Percentiles rank a stretch among this genome's conserved stretches.
phyloP scores from a whole-genome alignment of 2,113 vertebrate species.

The Lonchura striata region DNA sequence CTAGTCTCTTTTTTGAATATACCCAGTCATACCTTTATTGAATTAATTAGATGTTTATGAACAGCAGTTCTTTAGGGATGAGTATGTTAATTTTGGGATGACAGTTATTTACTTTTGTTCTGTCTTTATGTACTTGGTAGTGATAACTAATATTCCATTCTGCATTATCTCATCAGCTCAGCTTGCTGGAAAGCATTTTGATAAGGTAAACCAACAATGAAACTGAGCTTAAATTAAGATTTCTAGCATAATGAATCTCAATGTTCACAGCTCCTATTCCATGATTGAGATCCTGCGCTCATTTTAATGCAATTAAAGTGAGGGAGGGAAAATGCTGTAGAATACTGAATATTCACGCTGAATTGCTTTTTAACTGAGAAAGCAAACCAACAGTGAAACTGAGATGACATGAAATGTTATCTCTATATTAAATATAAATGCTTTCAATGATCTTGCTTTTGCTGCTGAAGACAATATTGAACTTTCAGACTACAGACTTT shows the following conservation, averaged over 20 bases:
- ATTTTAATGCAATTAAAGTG: neutral
- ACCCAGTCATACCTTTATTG: neutral
- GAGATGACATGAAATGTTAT: neutral
- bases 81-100: slow-evolving; percentile 36
- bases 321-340: neutral
- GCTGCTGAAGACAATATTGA: neutral
- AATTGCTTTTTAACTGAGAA: neutral
- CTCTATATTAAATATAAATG: neutral
- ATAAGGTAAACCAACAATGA: slow-evolving; percentile 45
- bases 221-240: slow-evolving; percentile 55
- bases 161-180: slow-evolving; percentile 54
- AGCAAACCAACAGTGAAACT: neutral
- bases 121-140: slow-evolving; percentile 2
- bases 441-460: neutral
- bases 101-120: slow-evolving; percentile 52
- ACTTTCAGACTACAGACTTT: neutral
- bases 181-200: slow-evolving; percentile 40
- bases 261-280: neutral
- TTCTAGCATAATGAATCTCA: slow-evolving; percentile 20
- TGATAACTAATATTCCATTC: slow-evolving; percentile 47
- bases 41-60: slow-evolving; percentile 56
- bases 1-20: neutral
- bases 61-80: slow-evolving; percentile 38
- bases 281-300: neutral
- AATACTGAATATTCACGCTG: neutral